A percentile compares a stretch with the other conserved stretches of the same genome.
Evolutionary conservation across 1,140 invertebrate species (phyloP).

Genomic region (Psix sp.): DNA sequence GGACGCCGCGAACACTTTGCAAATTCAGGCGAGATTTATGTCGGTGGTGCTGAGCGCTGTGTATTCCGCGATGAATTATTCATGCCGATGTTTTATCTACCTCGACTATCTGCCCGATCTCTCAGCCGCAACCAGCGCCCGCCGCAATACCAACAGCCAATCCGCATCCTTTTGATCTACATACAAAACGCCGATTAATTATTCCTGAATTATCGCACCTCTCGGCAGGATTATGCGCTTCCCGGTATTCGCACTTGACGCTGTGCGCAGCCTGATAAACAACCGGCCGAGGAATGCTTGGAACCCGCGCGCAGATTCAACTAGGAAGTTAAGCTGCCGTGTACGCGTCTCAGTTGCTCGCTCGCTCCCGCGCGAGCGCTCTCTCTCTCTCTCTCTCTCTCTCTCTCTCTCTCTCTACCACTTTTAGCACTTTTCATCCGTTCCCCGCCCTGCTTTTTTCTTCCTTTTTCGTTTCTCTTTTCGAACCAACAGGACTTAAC

Average conservation of each 20-base stretch:
- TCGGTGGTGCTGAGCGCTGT: conserved; percentile 23
- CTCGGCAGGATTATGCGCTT: conserved; percentile 13
- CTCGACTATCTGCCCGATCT: conserved; percentile 26
- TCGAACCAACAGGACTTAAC: too few relatives aligned
- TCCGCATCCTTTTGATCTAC: conserved; percentile 20
- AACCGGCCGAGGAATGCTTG: conserved; percentile 41
- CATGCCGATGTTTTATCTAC: conserved; percentile 31
- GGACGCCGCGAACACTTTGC: conserved; percentile 17
- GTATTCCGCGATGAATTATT: conserved; percentile 39
- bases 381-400: too few relatives aligned
- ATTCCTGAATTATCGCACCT: conserved; percentile 45
- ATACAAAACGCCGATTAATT: conserved; percentile 42
- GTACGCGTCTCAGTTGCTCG: too few relatives aligned
- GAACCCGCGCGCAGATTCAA: conserved; percentile 24
- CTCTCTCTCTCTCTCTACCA: too few relatives aligned
- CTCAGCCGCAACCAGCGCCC: background rate
- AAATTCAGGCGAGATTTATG: conserved; percentile 37
- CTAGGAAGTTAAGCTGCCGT: conserved; percentile 37
- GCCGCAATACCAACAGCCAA: conserved; percentile 11
- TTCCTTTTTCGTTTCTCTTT: background rate
- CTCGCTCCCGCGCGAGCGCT: too few relatives aligned
- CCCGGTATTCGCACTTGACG: conserved; percentile 46
- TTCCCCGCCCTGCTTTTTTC: too few relatives aligned
- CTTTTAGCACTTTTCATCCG: background rate
- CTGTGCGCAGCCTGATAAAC: conserved; percentile 32